Base-by-base conservation (phyloP, 2,888 invertebrate genomes). In the Furcula furcula region DNA sequence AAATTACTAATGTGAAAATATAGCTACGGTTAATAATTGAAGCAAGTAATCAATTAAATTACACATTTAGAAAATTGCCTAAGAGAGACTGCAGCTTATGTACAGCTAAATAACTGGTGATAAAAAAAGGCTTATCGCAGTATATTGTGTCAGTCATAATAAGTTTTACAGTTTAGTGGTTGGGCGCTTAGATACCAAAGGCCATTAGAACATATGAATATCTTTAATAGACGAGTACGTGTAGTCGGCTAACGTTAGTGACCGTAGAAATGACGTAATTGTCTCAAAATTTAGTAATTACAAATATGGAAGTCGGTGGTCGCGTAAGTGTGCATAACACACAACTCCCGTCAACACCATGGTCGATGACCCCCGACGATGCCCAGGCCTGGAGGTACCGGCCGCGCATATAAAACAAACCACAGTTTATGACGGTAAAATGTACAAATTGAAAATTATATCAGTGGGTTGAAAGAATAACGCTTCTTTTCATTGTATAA, bases 301-400 rank as follows among this genome's bases (percentile, higher is more conserved):
- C 53, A 45, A 45, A 56, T 34, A 46, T 46, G 41, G 42, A 45
- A 37, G 50, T 55, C 38, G 37, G 45, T 43, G 36, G 43, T 46
- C 41, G 37, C 43, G 31, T 31, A 26, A 32, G 22, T 40, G 49
- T 47, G 38, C 36, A 46, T 31, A 47, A 36, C 30, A 40, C 43
- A 40, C 48, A 59, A 50, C 54, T 63, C 57, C 62, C 59, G 54
- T 47, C 48, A 46, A 40, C 54, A 39, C 51, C 54, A 59, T 73
- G 78, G 83, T 81, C 83, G 71, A 68, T 74, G 83, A 83, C 79
- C 78, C 56, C 55, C 37, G 42, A 36, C 49, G 61, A 44, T 70
- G 74, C 67, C 61, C 73, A 68, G 54, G 55, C 56, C 68, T 68
- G 69, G 65, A 69, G 64, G 68, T 63, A 31, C 53, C 49, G 61